Evolutionary conservation across 2,888 invertebrate species (phyloP).

Genomic region (Embidobia sp.): DNA sequence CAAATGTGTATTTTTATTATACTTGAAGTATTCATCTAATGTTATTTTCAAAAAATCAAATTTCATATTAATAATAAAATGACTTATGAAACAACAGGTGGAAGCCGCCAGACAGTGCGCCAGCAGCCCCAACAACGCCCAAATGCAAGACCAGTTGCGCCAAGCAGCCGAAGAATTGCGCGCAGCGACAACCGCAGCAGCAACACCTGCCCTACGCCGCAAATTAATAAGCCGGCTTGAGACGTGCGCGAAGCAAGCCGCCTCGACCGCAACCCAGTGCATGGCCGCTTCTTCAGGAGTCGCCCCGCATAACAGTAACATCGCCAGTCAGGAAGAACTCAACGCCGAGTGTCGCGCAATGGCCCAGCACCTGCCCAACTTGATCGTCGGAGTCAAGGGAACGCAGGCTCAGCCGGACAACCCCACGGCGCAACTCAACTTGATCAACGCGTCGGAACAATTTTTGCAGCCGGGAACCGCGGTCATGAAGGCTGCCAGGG

Average conservation of each 20-base stretch:
- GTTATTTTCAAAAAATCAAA: too few relatives aligned
- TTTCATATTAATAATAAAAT: too few relatives aligned
- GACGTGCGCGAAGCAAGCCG: constrained; percentile 90
- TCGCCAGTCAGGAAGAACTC: constrained; percentile 87
- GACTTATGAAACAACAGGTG: constrained; percentile 82
- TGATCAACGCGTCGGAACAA: constrained; percentile 92
- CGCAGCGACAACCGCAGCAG: constrained; percentile 93
- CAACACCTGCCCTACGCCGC: constrained; percentile 88
- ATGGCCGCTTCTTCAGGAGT: constrained; percentile 94
- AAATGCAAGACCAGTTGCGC: constrained; percentile 91
- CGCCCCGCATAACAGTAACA: constrained; percentile 87
- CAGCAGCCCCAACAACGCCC: constrained; percentile 90
- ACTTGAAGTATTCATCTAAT: too few relatives aligned
- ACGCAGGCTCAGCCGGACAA: constrained; percentile 87
- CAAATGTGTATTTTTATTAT: too few relatives aligned
- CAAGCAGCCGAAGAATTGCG: constrained; percentile 96
- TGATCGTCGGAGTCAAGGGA: constrained; percentile 90
- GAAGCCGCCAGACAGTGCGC: constrained; percentile 98
- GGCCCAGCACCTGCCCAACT: constrained; percentile 89
- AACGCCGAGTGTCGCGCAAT: constrained; percentile 88
- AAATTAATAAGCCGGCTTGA: constrained; percentile 84
- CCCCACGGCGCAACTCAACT: constrained; percentile 89
- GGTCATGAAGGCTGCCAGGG: constrained; percentile 89
- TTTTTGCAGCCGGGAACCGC: constrained; percentile 88
- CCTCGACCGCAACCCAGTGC: constrained; percentile 94